Evolutionary conservation across 2,797 vertebrate genomes (phyloP), one percentile per base, ranked within the genome.

Genomic region (Rhabdophis nuchalis): DNA sequence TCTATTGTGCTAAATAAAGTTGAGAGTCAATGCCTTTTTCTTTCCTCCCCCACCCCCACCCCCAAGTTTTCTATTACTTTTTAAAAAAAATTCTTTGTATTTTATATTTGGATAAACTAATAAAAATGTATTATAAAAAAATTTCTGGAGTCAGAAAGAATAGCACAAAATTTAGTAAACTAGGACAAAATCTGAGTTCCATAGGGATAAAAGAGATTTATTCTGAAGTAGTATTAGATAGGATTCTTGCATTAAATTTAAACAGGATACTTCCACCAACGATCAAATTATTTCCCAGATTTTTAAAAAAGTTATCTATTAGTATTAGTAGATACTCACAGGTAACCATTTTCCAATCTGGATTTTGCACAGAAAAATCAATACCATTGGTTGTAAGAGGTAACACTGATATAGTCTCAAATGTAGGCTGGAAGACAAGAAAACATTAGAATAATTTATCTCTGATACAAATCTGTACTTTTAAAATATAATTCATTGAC

Each of bases 311-410:
- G 90, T 77, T 23, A 41, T 46, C 10, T 4, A 3, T 91, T 92
- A 56, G 13, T 4, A 3, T 91, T 92, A 56, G 13, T 36, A 92
- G 94, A 97, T 95, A 97, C 97, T 98, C 94, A 98, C 97, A 97
- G 91, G 92, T 96, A 95, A 97, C 77, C 56, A 95, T 82, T 89
- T 95, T 96, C 96, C 95, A 97, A 92, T 93, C 92, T n/a, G 97
- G 89, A 64, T 97, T 97, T 93, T 96, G 97, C 61, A 94, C 95
- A 41, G 96, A 94, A 23, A 96, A 95, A 86, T 97, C 94, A 36
- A 97, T 95, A 20, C 97, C 97, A 91, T 97, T 98, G 93, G 98
- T 93, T 94, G 97, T 94, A 93, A 96, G 94, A 68, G 97, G 96
- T 60, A 96, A 92, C 56, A 96, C 96, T 88, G 97, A 97, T 94